These are phyloP conservation scores for Struthidea cinerea DNA, from an alignment of 2,113 vertebrate species.

Conservation along the genomic window DNA sequence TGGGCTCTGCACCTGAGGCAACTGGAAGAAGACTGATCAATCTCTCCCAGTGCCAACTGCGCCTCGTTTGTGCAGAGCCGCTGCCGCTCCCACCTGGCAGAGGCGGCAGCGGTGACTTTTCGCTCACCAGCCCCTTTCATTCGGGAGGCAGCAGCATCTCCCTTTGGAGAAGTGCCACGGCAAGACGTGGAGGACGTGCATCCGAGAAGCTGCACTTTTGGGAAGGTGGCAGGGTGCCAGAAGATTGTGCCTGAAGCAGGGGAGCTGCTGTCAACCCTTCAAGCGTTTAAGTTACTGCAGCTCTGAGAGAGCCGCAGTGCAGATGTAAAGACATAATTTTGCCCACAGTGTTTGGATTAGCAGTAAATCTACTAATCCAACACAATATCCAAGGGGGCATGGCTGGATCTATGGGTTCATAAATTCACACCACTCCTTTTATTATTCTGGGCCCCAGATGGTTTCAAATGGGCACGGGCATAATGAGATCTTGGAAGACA, in stretches of 20 bases:
- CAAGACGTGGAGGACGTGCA: slow-evolving; percentile 1
- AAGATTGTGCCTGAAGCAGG: slow-evolving; percentile 9
- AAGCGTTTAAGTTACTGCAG: slow-evolving; percentile 20
- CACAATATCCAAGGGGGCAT: slow-evolving; percentile 56
- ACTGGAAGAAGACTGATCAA: not conserved
- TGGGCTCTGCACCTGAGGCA: not conserved
- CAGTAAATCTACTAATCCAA: slow-evolving; percentile 67
- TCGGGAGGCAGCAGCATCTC: not conserved
- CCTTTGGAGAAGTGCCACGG: not conserved
- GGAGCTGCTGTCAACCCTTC: slow-evolving; percentile 42
- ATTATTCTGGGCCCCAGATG: slow-evolving; percentile 64
- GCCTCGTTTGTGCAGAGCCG: not conserved
- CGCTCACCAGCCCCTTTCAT: not conserved
- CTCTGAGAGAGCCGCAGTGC: slow-evolving; percentile 2
- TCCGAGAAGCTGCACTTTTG: slow-evolving; percentile 20
- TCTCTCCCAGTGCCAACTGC: not conserved
- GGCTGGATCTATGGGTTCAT: slow-evolving; percentile 52
- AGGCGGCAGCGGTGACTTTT: not conserved
- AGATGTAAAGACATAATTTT: slow-evolving; percentile 60
- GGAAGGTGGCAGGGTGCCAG: slow-evolving; percentile 30
- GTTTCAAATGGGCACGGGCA: slow-evolving; percentile 35
- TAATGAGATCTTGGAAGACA: slow-evolving; percentile 68
- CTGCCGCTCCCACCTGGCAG: not conserved
- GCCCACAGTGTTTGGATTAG: slow-evolving; percentile 60
- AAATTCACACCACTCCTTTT: slow-evolving; percentile 62